These are phyloP conservation scores for Nilaparvata lugens DNA, from an alignment of 1,140 invertebrate species.

Conservation along the genomic window DNA sequence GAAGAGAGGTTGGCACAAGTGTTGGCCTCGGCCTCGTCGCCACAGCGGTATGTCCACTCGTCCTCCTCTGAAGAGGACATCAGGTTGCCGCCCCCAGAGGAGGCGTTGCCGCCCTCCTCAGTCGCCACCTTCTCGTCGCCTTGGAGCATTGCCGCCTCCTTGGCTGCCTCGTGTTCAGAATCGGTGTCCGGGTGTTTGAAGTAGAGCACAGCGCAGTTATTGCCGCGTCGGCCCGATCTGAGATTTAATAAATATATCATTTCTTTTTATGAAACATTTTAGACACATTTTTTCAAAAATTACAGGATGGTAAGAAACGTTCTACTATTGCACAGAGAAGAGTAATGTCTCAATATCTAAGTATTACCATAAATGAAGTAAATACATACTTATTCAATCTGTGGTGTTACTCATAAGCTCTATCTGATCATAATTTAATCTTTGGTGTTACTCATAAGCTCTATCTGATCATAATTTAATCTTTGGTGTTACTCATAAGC, in stretches of 20 bases:
- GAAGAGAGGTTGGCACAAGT: conserved; percentile 3
- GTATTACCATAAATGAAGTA: no score
- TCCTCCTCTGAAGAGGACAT: conserved; percentile 46
- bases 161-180: conserved; percentile 46
- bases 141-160: conserved; percentile 2
- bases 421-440: no score
- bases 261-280: not conserved
- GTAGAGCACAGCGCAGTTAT: conserved; percentile 71
- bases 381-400: no score
- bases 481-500: no score
- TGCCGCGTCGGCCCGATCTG: conserved; percentile 61
- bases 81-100: conserved; percentile 18
- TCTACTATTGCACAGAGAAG: no score
- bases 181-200: conserved; percentile 77
- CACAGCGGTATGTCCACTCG: conserved; percentile 57
- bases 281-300: not conserved
- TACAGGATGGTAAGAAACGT: not conserved
- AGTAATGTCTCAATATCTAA: no score
- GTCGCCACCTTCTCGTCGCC: no score
- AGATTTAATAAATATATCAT: no score
- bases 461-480: no score
- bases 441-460: no score
- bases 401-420: no score
- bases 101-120: no score
- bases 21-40: conserved; percentile 6